Base-by-base conservation (phyloP, 1,140 invertebrate species). In the Euwallacea fornicatus region DNA sequence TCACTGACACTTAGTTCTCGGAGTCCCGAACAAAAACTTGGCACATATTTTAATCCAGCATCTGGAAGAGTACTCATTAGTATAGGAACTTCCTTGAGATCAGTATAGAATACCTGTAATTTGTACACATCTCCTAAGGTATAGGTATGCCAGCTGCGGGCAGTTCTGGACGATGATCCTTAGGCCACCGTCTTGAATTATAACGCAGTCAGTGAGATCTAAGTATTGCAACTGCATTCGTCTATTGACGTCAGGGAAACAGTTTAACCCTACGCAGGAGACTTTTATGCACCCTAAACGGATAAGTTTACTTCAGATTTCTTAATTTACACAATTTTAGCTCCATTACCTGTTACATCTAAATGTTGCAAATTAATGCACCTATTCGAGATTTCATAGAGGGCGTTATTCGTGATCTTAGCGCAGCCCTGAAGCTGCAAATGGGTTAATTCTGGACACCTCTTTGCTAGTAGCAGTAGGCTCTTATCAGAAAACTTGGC, bases 1-100 rank as follows among this genome's bases (percentile, higher is more conserved):
- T 97, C 95, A 9, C 94, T 96, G 10, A 97, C 90, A 74, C 93
- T 95, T 9, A 97, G 83, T 80, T 97, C 94, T 68, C 92, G 87
- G 9, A 97, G 82, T 64, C 87, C 90, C 0, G 87, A 85, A 78
- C 94, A 97, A 80, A 95, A 95, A 72, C 90, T 93, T 7, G 94
- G 92, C 50, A 97, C 88, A 78, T 89, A 90, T 75, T 92, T 90
- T 7, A 93, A 82, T 71, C 91, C 91, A 74, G 87, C 86, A 83
- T 93, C 91, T 84, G 78, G 71, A 86, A 86, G 46, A 63, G 50
- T 7, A 44, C 15, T 21, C 15, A 58, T 43, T 59, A 56, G 41
- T 47, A 41, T 2, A 21, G 16, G 54, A 56, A 15, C 2, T 13
- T 56, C 16, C 11, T 56, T 21, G 8, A 13, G 10, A 15, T 56